phyloP scores from a whole-genome alignment of 2,888 invertebrate species.

The Mesochorus sp. region DNA sequence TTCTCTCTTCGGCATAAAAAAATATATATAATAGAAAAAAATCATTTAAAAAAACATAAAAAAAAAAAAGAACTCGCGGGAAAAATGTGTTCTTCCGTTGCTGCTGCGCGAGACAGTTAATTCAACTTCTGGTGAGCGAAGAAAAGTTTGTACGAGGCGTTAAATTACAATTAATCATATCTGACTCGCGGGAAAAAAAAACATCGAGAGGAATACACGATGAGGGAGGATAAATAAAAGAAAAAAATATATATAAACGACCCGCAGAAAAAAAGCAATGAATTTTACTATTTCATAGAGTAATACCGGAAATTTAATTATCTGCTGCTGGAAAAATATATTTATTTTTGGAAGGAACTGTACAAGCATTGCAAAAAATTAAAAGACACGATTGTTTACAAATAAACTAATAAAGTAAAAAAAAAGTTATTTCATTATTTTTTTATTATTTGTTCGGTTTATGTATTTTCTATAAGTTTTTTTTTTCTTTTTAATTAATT shows the following conservation, averaged over 20 bases:
- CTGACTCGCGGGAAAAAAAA: neutral
- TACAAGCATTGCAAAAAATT: too few relatives aligned
- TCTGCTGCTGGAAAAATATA: neutral
- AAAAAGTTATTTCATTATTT: too few relatives aligned
- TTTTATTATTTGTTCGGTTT: too few relatives aligned
- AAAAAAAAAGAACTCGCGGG: constrained; percentile 11
- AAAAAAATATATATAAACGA: neutral
- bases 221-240: neutral
- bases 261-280: neutral
- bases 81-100: constrained; percentile 52
- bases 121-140: constrained; percentile 42
- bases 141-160: constrained; percentile 47
- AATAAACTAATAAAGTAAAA: too few relatives aligned
- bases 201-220: neutral
- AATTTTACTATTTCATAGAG: constrained; percentile 4
- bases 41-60: neutral
- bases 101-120: constrained; percentile 54
- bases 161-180: constrained; percentile 57
- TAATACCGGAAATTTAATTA: constrained; percentile 5
- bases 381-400: too few relatives aligned
- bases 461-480: too few relatives aligned
- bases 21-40: neutral
- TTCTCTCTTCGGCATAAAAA: constrained; percentile 9
- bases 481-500: too few relatives aligned
- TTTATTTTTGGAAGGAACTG: too few relatives aligned